Conservation (phyloP, 2,113 vertebrate species). For the Himantopus leucocephalus region DNA sequence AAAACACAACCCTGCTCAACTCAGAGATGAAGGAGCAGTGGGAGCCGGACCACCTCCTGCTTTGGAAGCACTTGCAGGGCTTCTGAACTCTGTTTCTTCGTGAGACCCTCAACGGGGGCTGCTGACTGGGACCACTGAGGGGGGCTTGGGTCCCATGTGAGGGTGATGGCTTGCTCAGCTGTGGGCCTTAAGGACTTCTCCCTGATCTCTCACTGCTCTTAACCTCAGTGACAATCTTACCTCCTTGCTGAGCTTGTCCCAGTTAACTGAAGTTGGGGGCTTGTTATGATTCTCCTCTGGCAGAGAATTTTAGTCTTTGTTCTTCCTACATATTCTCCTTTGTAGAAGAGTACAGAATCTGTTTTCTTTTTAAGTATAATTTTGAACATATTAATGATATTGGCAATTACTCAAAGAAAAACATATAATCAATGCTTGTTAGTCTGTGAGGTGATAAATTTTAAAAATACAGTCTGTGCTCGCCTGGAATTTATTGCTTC, state of each 20-base stretch:
- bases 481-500: slow-evolving; percentile 52
- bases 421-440: slow-evolving; percentile 54
- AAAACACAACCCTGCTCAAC: neutral
- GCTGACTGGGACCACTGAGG: neutral
- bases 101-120: neutral
- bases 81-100: neutral
- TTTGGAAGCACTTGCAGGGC: neutral
- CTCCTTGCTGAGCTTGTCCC: neutral
- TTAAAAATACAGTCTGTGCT: slow-evolving; percentile 37
- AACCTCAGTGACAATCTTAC: neutral
- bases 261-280: neutral
- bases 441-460: slow-evolving; percentile 28
- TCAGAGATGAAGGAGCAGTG: neutral
- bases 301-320: neutral
- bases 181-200: neutral
- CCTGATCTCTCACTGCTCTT: neutral
- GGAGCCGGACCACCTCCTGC: neutral
- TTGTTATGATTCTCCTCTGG: neutral
- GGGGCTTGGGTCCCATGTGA: rapidly evolving
- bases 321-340: neutral
- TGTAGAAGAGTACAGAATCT: neutral
- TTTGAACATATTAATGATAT: slow-evolving; percentile 42
- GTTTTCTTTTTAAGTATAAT: slow-evolving; percentile 10
- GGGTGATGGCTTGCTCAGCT: neutral
- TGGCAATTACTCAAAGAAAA: slow-evolving; percentile 64